A percentile compares a stretch with the other conserved stretches of the same genome.
Conservation (phyloP, 2,113 vertebrate genomes). For the Eleginops maclovinus region DNA sequence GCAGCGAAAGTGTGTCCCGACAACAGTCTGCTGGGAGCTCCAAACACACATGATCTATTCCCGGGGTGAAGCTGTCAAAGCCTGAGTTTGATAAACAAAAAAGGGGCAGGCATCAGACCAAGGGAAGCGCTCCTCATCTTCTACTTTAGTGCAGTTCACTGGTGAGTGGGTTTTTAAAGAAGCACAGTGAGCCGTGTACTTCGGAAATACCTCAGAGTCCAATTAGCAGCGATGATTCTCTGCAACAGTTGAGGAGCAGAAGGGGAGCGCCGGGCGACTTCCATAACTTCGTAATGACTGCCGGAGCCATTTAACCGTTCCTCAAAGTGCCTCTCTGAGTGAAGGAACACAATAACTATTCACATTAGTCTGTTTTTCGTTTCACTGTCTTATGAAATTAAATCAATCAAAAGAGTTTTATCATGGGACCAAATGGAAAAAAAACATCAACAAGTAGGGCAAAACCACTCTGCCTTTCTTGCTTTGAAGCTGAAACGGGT, state of each 20-base stretch:
- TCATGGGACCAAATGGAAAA: not conserved
- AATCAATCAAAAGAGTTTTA: not conserved
- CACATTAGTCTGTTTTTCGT: not conserved
- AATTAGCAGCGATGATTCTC: slow-evolving; percentile 75
- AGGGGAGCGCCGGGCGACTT: slow-evolving; percentile 38
- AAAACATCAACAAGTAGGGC: not conserved
- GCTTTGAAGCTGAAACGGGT: not conserved
- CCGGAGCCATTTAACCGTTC: slow-evolving; percentile 18
- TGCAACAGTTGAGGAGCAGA: slow-evolving; percentile 44
- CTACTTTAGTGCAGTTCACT: slow-evolving; percentile 53
- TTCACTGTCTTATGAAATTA: not conserved
- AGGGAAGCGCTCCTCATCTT: slow-evolving; percentile 43
- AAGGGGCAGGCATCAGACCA: slow-evolving; percentile 49
- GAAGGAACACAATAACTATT: slow-evolving; percentile 2
- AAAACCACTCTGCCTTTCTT: slow-evolving; percentile 1
- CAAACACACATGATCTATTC: slow-evolving; percentile 49
- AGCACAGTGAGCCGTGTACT: slow-evolving; percentile 45
- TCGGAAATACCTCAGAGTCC: slow-evolving; percentile 68
- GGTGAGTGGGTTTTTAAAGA: slow-evolving; percentile 46
- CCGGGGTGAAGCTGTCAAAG: slow-evolving; percentile 68
- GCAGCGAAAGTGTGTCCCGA: slow-evolving; percentile 54
- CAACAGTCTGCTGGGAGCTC: slow-evolving; percentile 31
- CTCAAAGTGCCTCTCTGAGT: slow-evolving; percentile 23
- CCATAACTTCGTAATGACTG: slow-evolving; percentile 45
- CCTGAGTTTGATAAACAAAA: slow-evolving; percentile 47